A percentile compares a stretch with the other conserved stretches of the same genome.
These are phyloP conservation scores for Australoheros scitulus DNA, from an alignment of 2,113 vertebrate species.

Conservation along the genomic window DNA sequence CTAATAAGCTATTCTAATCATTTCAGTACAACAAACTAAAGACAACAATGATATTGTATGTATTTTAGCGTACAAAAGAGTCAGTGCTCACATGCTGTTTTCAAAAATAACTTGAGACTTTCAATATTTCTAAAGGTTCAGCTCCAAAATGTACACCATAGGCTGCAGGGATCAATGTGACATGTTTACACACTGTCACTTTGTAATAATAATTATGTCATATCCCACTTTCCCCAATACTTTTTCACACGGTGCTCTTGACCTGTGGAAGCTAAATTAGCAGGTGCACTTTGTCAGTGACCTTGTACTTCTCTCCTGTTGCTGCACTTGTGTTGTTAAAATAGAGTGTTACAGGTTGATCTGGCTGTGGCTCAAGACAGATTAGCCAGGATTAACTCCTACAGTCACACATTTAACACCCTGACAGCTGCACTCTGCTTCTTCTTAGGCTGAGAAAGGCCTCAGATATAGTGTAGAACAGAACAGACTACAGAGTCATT, in stretches of 20 bases:
- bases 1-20: not conserved
- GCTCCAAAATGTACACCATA: not conserved
- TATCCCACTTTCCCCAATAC: not conserved
- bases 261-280: not conserved
- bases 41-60: not conserved
- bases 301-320: slow-evolving; percentile 25
- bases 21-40: not conserved
- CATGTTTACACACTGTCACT: not conserved
- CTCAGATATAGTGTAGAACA: not conserved
- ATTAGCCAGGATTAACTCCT: slow-evolving; percentile 64
- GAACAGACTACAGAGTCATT: not conserved
- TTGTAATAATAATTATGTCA: not conserved
- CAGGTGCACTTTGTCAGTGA: not conserved
- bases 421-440: slow-evolving; percentile 17
- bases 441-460: not conserved
- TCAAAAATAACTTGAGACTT: not conserved
- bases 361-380: slow-evolving; percentile 56
- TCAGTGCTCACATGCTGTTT: not conserved
- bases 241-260: not conserved
- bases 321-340: slow-evolving; percentile 36
- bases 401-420: slow-evolving; percentile 59
- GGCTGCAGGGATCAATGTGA: not conserved
- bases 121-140: not conserved
- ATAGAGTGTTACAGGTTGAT: slow-evolving; percentile 49
- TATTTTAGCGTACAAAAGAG: not conserved